These are phyloP conservation scores for Aleiodes alternator DNA, from an alignment of 2,888 invertebrate genomes.

Conservation along the genomic window DNA sequence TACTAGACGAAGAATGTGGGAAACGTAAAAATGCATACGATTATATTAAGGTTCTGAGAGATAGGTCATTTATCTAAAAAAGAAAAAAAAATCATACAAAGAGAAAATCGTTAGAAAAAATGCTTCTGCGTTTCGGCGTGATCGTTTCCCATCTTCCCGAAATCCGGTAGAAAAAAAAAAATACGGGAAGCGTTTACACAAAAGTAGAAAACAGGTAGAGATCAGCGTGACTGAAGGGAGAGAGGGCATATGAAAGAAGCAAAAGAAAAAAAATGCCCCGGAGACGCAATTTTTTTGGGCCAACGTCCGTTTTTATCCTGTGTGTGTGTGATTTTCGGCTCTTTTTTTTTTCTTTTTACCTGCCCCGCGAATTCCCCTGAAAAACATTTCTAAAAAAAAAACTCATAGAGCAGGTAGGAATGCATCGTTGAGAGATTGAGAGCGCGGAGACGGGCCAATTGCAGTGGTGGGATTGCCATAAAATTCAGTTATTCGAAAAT, in stretches of 20 bases:
- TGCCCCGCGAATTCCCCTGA: conserved; percentile 70
- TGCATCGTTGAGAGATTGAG: conserved; percentile 51
- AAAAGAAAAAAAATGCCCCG: conserved; percentile 57
- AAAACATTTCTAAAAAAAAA: conserved; percentile 65
- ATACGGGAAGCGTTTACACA: conserved; percentile 51
- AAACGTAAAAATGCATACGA: conserved; percentile 53
- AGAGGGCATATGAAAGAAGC: conserved; percentile 55
- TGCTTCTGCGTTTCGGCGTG: conserved; percentile 20
- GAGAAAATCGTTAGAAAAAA: conserved; percentile 31
- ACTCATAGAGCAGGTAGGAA: conserved; percentile 68
- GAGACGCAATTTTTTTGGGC: conserved; percentile 56
- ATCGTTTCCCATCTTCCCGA: conserved; percentile 40
- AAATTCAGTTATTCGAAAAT: conserved; percentile 64
- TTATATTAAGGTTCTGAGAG: conserved; percentile 13
- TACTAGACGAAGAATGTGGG: conserved; percentile 53
- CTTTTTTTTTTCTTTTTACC: conserved; percentile 61
- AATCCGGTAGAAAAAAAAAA: conserved; percentile 50
- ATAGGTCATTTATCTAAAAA: conserved; percentile 22
- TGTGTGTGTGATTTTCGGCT: conserved; percentile 51
- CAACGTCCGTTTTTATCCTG: conserved; percentile 58
- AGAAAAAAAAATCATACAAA: conserved; percentile 4
- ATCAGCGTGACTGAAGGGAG: conserved; percentile 46
- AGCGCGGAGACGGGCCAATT: conserved; percentile 45
- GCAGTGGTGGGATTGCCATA: conserved; percentile 66
- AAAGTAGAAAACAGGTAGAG: conserved; percentile 58